phyloP scores from a whole-genome alignment of 1,140 invertebrate genomes.

The Aricia agestis region DNA sequence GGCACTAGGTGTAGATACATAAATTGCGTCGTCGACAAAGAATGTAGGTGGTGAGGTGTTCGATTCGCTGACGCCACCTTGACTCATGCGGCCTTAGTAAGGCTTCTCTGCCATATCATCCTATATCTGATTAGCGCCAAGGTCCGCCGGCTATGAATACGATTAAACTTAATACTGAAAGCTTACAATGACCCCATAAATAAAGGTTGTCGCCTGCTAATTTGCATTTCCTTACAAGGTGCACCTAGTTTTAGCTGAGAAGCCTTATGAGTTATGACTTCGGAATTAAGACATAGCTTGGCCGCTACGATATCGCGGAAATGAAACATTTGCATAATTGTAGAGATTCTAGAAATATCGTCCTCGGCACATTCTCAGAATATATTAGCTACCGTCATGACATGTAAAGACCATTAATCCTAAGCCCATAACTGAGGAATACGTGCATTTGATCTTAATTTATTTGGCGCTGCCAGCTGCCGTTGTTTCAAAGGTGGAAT shows the following conservation, averaged over 20 bases:
- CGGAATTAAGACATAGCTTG: neutral
- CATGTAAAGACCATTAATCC: neutral
- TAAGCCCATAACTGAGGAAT: neutral
- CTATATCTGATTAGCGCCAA: slow-evolving; percentile 18
- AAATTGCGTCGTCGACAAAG: slow-evolving; percentile 5
- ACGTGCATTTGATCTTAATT: neutral
- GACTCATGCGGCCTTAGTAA: slow-evolving; percentile 50
- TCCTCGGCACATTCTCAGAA: neutral
- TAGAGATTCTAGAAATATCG: neutral
- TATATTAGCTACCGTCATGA: neutral
- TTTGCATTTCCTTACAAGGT: neutral
- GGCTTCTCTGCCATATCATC: slow-evolving; percentile 28
- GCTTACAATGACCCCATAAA: slow-evolving; percentile 6
- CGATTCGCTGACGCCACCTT: slow-evolving; percentile 42
- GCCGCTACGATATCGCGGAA: neutral
- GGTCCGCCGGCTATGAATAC: slow-evolving; percentile 12
- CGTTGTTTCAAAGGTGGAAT: neutral
- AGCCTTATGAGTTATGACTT: neutral
- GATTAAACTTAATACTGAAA: slow-evolving; percentile 15
- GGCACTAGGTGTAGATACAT: neutral
- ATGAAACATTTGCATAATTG: neutral
- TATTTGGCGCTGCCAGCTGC: neutral
- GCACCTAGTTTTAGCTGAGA: neutral
- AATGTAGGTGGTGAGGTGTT: slow-evolving; percentile 12
- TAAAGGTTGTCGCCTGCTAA: neutral